Conservation (phyloP, 2,113 vertebrate genomes). For the Channa maculata region DNA sequence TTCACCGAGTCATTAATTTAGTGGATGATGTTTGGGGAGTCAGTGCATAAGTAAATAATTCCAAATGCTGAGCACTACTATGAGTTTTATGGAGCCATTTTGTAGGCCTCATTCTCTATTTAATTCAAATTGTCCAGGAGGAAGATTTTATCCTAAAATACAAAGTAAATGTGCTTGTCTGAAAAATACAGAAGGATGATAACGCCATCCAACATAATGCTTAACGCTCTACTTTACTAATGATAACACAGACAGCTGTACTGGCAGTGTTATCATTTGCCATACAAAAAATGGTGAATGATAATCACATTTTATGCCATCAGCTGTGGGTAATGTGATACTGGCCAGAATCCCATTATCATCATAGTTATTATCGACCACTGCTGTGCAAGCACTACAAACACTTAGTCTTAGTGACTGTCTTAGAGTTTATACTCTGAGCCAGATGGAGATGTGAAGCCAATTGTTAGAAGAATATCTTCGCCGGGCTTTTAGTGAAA, state of each 20-base stretch:
- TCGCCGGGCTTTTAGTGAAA: constrained; percentile 25
- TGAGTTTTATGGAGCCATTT: constrained; percentile 6
- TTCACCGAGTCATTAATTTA: constrained; percentile 73
- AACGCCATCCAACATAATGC: constrained; percentile 14
- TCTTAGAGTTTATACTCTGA: constrained; percentile 19
- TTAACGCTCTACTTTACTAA: constrained; percentile 24
- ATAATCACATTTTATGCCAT: constrained; percentile 63
- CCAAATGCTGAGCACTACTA: constrained; percentile 10
- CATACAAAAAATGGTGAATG: constrained; percentile 28
- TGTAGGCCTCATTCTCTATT: constrained; percentile 3
- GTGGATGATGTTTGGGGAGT: constrained; percentile 48
- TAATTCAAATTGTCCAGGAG: constrained; percentile 7
- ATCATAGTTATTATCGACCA: constrained; percentile 63
- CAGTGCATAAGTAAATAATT: constrained; percentile 6
- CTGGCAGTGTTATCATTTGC: constrained; percentile 31
- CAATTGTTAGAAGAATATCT: constrained; percentile 12
- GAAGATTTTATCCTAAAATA: constrained; percentile 10
- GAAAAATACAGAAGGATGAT: constrained; percentile 18
- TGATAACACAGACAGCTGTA: constrained; percentile 50
- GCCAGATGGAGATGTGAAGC: constrained; percentile 24
- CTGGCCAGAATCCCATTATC: constrained; percentile 63
- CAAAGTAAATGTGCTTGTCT: not conserved
- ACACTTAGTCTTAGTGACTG: constrained; percentile 37
- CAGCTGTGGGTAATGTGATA: constrained; percentile 62
- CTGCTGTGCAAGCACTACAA: constrained; percentile 55